These are phyloP conservation scores for Grapholita molesta DNA, from an alignment of 1,140 invertebrate genomes.

Conservation along the genomic window DNA sequence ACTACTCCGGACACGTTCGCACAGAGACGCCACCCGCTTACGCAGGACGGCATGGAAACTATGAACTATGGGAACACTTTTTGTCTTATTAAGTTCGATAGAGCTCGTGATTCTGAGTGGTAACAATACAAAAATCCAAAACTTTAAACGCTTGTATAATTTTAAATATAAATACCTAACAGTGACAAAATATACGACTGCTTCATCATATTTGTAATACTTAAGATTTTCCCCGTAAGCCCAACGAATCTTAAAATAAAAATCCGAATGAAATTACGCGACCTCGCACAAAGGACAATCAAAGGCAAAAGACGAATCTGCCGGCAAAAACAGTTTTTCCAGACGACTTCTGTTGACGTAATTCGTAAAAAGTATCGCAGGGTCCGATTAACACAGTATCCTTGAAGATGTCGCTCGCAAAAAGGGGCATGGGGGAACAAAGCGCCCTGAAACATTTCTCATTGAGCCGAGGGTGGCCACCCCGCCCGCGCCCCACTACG, in stretches of 20 bases:
- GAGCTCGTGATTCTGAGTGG: no score
- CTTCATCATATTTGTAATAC: no score
- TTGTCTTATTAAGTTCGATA: no score
- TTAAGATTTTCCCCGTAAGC: no score
- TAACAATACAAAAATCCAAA: no score
- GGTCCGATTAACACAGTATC: constrained; percentile 72
- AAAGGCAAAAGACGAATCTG: constrained; percentile 31
- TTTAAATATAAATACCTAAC: no score
- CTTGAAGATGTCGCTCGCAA: constrained; percentile 69
- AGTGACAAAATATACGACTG: no score
- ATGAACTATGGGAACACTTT: no score
- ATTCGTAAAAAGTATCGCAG: constrained; percentile 52
- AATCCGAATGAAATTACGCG: neutral
- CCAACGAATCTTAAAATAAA: neutral
- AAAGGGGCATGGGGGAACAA: constrained; percentile 65
- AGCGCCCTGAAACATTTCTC: constrained; percentile 70
- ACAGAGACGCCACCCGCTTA: no score
- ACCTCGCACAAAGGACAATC: constrained; percentile 29
- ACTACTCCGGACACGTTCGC: no score
- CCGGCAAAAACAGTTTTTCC: constrained; percentile 41
- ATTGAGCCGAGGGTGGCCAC: constrained; percentile 45
- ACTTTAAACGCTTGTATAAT: no score
- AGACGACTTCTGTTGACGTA: constrained; percentile 39
- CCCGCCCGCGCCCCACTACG: constrained; percentile 32
- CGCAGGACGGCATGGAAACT: no score